Evolutionary conservation across 2,113 vertebrate genomes (phyloP).

Genomic region (Rhea americana): DNA sequence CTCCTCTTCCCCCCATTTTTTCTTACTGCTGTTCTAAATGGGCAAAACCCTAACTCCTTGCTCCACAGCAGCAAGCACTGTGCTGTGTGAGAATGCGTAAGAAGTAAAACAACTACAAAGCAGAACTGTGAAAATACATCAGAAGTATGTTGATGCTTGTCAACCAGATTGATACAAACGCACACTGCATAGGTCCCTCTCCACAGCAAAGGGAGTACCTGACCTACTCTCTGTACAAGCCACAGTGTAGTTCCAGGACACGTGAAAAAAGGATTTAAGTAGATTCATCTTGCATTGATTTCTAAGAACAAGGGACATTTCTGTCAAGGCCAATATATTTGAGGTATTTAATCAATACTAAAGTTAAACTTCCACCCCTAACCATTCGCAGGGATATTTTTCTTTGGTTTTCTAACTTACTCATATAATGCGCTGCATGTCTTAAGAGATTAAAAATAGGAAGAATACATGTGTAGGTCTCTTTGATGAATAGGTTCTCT

Average conservation of each 20-base stretch:
- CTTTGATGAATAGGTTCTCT: constrained; percentile 62
- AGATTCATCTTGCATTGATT: constrained; percentile 4
- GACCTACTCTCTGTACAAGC: not conserved
- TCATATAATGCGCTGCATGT: not conserved
- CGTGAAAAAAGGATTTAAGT: not conserved
- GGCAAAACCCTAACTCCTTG: fast-evolving
- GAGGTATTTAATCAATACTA: not conserved
- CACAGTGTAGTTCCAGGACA: not conserved
- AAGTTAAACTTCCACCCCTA: not conserved
- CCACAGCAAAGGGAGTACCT: not conserved
- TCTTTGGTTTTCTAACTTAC: constrained; percentile 54
- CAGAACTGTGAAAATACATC: fast-evolving
- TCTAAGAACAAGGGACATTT: not conserved
- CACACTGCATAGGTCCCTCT: fast-evolving
- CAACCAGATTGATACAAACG: not conserved
- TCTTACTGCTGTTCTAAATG: not conserved
- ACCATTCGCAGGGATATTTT: constrained; percentile 46
- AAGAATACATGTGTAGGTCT: constrained; percentile 7
- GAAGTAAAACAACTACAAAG: not conserved
- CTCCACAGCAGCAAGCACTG: not conserved
- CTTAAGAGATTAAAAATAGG: constrained; percentile 52
- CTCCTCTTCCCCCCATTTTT: not conserved
- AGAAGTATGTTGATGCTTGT: fast-evolving
- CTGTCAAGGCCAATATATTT: not conserved
- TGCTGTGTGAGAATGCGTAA: fast-evolving